Evolutionary conservation across 1,140 invertebrate genomes (phyloP), one percentile per base, ranked within the genome.

Genomic region (Euwallacea fornicatus): DNA sequence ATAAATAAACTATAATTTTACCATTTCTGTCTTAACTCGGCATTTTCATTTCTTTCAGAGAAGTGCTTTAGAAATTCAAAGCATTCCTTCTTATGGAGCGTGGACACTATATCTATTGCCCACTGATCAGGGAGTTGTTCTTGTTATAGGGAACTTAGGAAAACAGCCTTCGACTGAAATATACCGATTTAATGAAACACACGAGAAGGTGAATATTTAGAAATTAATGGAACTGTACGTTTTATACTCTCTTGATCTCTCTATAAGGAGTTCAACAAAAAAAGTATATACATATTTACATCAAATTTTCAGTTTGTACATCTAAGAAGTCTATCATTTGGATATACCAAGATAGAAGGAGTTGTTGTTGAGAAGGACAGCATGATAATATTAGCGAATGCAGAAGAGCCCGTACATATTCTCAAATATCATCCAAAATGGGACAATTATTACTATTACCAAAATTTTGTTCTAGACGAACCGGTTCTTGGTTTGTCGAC

Each of bases 361-460:
- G 72, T 79, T 9, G 76, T 77, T 9, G 43, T 78, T 42, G 74
- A 71, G 8, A 42, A 21, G 8, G 76, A 80, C 46, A 79, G 73
- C 68, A 69, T 80, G 13, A 76, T 81, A 42, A 72, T 76, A 43
- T 72, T 81, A 21, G 73, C 76, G 6, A 78, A 80, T 63, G 61
- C 71, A 59, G 55, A 75, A 9, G 62, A 62, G 8, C 67, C 71
- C 9, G 41, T 79, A n/a, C 73, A 73, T 55, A 67, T 81, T 50
- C 69, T 79, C 21, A 78, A 78, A 68, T 79, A 80, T 47, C 67
- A 79, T 71, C 55, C 54, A 7, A 50, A 72, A 46, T 75, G 69
- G 44, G 70, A 79, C 46, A 78, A 78, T 67, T 81, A 80, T 68
- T 75, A 77, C 62, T 75, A 76, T 44, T 78, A 79, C 63, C 78